Base-by-base conservation (phyloP, 23 tunicate genomes). In the Botrylloides violaceus region DNA sequence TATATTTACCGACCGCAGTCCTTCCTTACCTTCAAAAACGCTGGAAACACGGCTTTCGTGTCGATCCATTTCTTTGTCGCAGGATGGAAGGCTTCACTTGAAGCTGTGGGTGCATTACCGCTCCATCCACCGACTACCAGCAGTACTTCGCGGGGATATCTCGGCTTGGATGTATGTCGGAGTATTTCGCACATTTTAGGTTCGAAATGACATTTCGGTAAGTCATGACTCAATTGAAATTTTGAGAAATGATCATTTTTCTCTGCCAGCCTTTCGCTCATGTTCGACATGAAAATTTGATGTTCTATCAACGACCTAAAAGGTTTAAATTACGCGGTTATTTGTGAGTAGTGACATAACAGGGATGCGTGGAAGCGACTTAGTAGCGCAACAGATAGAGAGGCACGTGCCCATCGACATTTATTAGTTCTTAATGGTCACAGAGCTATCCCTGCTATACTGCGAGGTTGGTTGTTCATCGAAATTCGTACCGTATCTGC, bases 41-140 rank as follows among this genome's bases (percentile, higher is more conserved):
- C 49, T 27, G 88, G 88, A 22, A 81, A 77, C 7, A 56, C 25
- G 50, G 32, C 38, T 30, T 71, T 73, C 18, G 84, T 73, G n/a
- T 49, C 33, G 22, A 30, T 64, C 96, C 96, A 88, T 26, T 35
- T 77, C 31, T 59, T 72, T 25, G 70, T 77, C 33, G 64, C 61
- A 2, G 88, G 88, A 15, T 88, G 79, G 58, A 77, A 82, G 26
- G 78, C 38, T 47, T 88, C 96, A 4, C 75, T 59, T 6, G 80
- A 71, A 19, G 78, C 59, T 2, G 96, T 83, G 21, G 96, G 96
- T 58, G 92, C 71, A 31, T 81, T 77, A 19, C 71, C 83, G 60
- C 96, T 73, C 96, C 96, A 88, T 26, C 96, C 96, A 2, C 96
- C 96, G 6, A 88, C 88, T 1, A 88, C 96, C 1, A 88, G 58